Evolutionary conservation across 2,888 invertebrate genomes (phyloP).

Genomic region (Thecophora atra): DNA sequence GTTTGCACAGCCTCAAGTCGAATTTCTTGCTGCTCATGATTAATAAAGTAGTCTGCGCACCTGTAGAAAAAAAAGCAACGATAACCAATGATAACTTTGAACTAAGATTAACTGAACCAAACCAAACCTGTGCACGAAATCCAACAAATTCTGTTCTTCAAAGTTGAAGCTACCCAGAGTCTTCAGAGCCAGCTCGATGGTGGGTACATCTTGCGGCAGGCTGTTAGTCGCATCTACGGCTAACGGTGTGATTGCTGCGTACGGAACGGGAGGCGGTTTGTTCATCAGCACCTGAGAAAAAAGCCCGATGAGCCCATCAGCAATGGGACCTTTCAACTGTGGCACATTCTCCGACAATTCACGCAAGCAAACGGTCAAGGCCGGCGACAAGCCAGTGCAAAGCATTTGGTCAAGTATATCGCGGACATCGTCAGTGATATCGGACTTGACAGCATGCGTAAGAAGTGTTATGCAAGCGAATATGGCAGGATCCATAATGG

Average conservation of each 20-base stretch:
- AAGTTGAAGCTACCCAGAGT: slow-evolving; percentile 93
- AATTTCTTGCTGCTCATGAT: slow-evolving; percentile 90
- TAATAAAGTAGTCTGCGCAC: slow-evolving; percentile 91
- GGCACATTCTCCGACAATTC: slow-evolving; percentile 92
- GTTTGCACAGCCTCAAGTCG: slow-evolving; percentile 94
- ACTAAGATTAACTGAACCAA: neutral
- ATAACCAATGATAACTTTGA: neutral
- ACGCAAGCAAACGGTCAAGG: slow-evolving; percentile 88
- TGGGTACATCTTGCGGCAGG: slow-evolving; percentile 75
- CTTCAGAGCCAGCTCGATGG: slow-evolving; percentile 88
- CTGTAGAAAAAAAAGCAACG: slow-evolving; percentile 59
- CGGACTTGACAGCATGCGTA: slow-evolving; percentile 84
- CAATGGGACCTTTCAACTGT: slow-evolving; percentile 86
- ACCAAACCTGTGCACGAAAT: slow-evolving; percentile 79
- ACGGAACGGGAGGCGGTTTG: slow-evolving; percentile 77
- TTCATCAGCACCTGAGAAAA: slow-evolving; percentile 91
- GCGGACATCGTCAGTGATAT: slow-evolving; percentile 80
- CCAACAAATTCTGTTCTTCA: slow-evolving; percentile 89
- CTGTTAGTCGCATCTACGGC: slow-evolving; percentile 58
- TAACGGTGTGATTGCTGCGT: slow-evolving; percentile 65
- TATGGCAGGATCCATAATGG: slow-evolving; percentile 84
- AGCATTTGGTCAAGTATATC: slow-evolving; percentile 92
- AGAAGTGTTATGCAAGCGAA: slow-evolving; percentile 93
- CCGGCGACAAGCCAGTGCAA: slow-evolving; percentile 88
- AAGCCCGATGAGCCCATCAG: slow-evolving; percentile 91